phyloP scores from a whole-genome alignment of 1,140 invertebrate species.

The Araneus ventricosus region DNA sequence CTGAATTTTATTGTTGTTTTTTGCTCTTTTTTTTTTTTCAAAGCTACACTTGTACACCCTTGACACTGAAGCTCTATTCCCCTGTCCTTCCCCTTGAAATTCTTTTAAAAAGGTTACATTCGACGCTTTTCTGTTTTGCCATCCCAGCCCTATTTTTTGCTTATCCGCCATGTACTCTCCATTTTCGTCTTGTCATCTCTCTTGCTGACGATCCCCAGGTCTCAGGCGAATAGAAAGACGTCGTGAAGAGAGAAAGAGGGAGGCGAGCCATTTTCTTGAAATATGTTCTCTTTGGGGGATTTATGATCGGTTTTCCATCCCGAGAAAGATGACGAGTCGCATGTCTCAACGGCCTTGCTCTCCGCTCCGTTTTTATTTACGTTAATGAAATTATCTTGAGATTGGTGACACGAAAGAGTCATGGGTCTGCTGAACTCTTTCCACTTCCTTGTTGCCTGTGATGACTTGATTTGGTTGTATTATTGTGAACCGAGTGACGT shows the following conservation, averaged over 20 bases:
- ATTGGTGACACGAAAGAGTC: not conserved
- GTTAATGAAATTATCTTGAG: not conserved
- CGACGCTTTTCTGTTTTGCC: not conserved
- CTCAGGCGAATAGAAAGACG: not conserved
- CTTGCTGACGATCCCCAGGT: not conserved
- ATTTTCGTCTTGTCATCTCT: not conserved
- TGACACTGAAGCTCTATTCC: not conserved
- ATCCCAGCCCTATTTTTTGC: not conserved
- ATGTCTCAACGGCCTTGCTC: not conserved
- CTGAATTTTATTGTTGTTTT: no score
- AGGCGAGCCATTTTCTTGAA: not conserved
- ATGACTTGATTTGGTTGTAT: constrained; percentile 7
- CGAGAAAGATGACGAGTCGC: not conserved
- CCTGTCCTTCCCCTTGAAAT: not conserved
- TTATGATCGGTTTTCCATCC: not conserved
- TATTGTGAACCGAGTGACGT: not conserved
- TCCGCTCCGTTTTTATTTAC: not conserved
- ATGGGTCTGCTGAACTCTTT: constrained; percentile 21
- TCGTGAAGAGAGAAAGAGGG: not conserved
- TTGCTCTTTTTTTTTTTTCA: no score
- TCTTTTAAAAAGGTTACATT: not conserved
- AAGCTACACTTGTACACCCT: not conserved
- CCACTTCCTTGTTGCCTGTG: constrained; percentile 1
- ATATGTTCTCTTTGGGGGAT: not conserved
- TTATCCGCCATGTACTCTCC: not conserved